Evolutionary conservation across 2,797 vertebrate species (phyloP).

Genomic region (Sebastes minor): DNA sequence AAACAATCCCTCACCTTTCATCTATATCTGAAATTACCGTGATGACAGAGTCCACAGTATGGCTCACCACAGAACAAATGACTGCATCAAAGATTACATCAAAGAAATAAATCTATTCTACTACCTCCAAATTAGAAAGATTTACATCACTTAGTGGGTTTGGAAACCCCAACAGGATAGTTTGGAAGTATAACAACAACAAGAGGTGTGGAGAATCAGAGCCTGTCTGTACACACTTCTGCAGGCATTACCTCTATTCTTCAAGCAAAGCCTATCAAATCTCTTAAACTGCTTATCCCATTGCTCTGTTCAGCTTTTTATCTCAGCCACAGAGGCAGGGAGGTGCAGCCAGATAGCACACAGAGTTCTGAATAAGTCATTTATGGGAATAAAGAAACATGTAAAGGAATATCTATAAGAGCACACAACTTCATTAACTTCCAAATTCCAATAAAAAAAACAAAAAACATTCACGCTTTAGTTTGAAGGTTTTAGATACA

Average conservation of each 20-base stretch:
- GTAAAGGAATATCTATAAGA: background rate
- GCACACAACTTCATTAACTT: background rate
- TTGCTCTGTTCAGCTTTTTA: slow-evolving; percentile 36
- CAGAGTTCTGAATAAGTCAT: background rate
- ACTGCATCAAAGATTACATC: background rate
- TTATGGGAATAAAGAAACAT: background rate
- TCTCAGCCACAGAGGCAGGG: background rate
- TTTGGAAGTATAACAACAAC: background rate
- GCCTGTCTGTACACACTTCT: background rate
- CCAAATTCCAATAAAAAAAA: background rate
- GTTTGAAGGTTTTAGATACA: background rate
- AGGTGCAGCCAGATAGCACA: background rate
- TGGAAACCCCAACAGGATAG: background rate
- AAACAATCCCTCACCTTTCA: background rate
- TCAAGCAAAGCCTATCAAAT: slow-evolving; percentile 59
- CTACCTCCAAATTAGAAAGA: background rate
- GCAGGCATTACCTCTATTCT: slow-evolving; percentile 40
- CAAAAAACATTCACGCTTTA: background rate
- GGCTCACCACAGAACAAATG: background rate
- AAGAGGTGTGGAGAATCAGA: background rate
- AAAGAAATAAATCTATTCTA: background rate
- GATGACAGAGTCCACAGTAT: background rate
- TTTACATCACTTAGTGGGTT: background rate
- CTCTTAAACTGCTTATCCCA: slow-evolving; percentile 76
- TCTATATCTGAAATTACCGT: background rate